Evolutionary conservation across 2,888 invertebrate genomes (phyloP).

Genomic region (Zele albiditarsus): DNA sequence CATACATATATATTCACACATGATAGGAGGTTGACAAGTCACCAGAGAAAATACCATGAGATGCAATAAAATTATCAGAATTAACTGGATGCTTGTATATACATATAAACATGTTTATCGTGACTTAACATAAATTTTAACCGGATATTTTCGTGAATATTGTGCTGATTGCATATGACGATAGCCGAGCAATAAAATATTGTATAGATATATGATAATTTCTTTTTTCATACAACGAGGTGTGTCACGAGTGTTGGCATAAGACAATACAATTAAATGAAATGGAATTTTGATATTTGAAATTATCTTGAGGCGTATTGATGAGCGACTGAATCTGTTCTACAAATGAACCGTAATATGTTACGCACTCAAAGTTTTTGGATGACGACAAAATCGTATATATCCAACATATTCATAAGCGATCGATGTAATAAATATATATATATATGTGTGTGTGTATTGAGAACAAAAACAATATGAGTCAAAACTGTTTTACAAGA

Average conservation of each 20-base stretch:
- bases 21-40: background rate
- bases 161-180: constrained; percentile 1
- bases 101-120: background rate
- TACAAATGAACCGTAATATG: too few species aligned
- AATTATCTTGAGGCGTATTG: background rate
- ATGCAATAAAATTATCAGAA: constrained; percentile 29
- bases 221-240: background rate
- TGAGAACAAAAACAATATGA: background rate
- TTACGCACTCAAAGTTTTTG: background rate
- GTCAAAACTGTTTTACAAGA: background rate
- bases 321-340: background rate
- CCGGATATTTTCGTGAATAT: constrained; percentile 12
- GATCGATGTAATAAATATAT: too few species aligned
- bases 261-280: background rate
- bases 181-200: background rate
- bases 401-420: too few species aligned
- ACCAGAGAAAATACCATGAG: constrained; percentile 10
- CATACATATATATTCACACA: background rate
- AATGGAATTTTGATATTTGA: background rate
- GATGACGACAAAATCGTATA: too few species aligned
- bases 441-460: background rate
- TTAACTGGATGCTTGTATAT: constrained; percentile 17
- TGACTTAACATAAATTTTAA: background rate
- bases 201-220: background rate
- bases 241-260: background rate